A percentile compares a stretch with the other conserved stretches of the same genome.
These are phyloP conservation scores for Nixonia krombeini DNA, from an alignment of 1,140 invertebrate genomes.

Conservation along the genomic window DNA sequence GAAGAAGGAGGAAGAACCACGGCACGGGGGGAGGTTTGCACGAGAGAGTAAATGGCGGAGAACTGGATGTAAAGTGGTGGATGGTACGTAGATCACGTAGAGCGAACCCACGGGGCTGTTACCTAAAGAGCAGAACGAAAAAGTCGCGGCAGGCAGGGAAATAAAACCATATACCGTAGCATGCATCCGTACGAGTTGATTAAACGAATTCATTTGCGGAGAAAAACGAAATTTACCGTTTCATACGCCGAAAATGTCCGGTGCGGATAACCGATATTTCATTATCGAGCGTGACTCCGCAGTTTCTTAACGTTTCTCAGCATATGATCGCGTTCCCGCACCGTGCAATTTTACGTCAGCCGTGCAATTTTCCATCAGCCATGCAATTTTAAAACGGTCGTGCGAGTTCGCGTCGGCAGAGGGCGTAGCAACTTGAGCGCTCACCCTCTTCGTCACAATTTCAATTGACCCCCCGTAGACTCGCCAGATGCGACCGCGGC, in stretches of 20 bases:
- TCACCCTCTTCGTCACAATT: conserved; percentile 49
- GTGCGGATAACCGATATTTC: too few relatives aligned
- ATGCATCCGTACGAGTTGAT: conserved; percentile 5
- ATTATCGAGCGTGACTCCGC: too few relatives aligned
- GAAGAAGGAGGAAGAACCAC: conserved; percentile 4
- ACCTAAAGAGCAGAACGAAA: conserved; percentile 14
- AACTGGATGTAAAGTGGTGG: conserved; percentile 19
- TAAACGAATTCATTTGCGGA: background rate
- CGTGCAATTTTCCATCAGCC: too few relatives aligned
- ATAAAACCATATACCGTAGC: conserved; percentile 11
- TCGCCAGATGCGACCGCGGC: conserved; percentile 63
- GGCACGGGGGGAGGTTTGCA: conserved; percentile 13
- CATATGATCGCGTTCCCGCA: too few relatives aligned
- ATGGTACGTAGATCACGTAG: conserved; percentile 32
- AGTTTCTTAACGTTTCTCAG: too few relatives aligned
- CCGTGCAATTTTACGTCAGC: too few relatives aligned
- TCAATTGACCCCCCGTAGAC: conserved; percentile 58
- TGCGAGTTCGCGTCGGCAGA: background rate
- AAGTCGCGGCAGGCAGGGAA: conserved; percentile 2
- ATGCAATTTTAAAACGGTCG: too few relatives aligned
- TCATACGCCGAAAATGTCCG: too few relatives aligned
- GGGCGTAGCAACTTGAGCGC: conserved; percentile 17
- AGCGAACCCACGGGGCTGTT: conserved; percentile 6
- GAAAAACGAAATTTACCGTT: background rate
- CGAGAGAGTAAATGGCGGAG: conserved; percentile 9